Base-by-base conservation (phyloP, 2,888 invertebrate species). In the Netelia virgata region DNA sequence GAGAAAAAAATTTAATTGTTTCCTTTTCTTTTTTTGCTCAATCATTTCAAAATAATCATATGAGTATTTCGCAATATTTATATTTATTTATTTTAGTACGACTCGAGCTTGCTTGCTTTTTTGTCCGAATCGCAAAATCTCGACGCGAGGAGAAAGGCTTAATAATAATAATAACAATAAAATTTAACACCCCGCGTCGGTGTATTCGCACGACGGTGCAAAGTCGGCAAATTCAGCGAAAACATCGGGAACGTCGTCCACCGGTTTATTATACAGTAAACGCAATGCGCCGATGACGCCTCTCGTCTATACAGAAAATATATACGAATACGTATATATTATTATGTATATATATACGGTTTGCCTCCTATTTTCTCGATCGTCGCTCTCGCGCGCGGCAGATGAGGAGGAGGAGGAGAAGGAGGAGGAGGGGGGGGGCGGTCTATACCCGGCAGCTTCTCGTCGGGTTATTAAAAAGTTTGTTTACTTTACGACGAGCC, bases 391-490 rank as follows among this genome's bases (percentile, higher is more conserved):
- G 36, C 28, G 28, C 28, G 28, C 28, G 28, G 28, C 5, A 28
- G 8, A 61, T n/a, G n/a, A 53, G 53, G n/a, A 53, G 53, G 53
- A 6, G n/a, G 53, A 8, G 53, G 8, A 10, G 16, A 53, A 53
- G 53, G n/a, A 53, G 53, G 53, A 6, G n/a, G 53, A 8, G 53
- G 8, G n/a, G 16, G 23, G 11, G 8, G n/a, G 16, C 16, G 11
- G 11, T 41, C 53, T 50, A 16, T 14, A 23, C 28, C 14, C 28
- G 43, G 16, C 43, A 18, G 57, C 57, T 57, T 18, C 20, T 57
- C 18, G 28, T 9, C 36, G n/a, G 81, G 81, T 86, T 85, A 88
- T 90, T 89, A 90, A 91, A 88, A 89, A 91, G 83, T 88, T 88
- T 87, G 83, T 88, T 88, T 88, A 87, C 89, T 88, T 88, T 88